phyloP scores from a whole-genome alignment of 2,888 invertebrate species.

The Charanyca ferruginea region DNA sequence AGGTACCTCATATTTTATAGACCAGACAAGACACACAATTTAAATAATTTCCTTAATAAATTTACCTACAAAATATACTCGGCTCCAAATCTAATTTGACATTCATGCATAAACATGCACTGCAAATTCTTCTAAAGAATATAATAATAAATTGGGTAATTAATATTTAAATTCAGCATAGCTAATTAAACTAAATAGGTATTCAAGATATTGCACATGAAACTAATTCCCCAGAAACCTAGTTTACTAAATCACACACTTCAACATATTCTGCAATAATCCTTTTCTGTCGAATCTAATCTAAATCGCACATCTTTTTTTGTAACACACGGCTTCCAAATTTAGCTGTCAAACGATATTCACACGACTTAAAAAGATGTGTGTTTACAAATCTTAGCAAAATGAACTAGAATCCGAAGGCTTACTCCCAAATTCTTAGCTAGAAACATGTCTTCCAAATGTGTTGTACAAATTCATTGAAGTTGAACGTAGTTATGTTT shows the following conservation, averaged over 20 bases:
- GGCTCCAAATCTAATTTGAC: no score
- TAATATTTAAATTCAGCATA: neutral
- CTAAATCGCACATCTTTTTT: slow-evolving; percentile 39
- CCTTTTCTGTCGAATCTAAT: slow-evolving; percentile 42
- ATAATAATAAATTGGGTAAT: neutral
- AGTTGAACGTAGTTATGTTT: slow-evolving; percentile 1
- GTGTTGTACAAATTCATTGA: neutral
- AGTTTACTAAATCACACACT: slow-evolving; percentile 30
- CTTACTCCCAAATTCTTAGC: slow-evolving; percentile 17
- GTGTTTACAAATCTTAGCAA: slow-evolving; percentile 29
- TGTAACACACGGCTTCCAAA: slow-evolving; percentile 27
- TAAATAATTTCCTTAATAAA: no score
- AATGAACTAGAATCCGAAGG: slow-evolving; percentile 27
- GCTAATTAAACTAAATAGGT: neutral
- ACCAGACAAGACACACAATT: no score
- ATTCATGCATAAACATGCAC: no score
- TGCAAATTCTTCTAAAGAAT: neutral
- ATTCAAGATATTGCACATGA: slow-evolving; percentile 32
- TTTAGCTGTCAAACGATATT: slow-evolving; percentile 24
- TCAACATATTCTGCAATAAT: slow-evolving; percentile 30
- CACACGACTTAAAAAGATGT: slow-evolving; percentile 30
- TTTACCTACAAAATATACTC: no score
- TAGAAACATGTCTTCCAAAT: slow-evolving; percentile 12
- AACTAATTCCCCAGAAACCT: slow-evolving; percentile 34
- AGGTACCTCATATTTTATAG: no score